These are phyloP conservation scores for Saimiri boliviensis DNA, from an alignment of 2,113 vertebrate species.

Conservation along the genomic window DNA sequence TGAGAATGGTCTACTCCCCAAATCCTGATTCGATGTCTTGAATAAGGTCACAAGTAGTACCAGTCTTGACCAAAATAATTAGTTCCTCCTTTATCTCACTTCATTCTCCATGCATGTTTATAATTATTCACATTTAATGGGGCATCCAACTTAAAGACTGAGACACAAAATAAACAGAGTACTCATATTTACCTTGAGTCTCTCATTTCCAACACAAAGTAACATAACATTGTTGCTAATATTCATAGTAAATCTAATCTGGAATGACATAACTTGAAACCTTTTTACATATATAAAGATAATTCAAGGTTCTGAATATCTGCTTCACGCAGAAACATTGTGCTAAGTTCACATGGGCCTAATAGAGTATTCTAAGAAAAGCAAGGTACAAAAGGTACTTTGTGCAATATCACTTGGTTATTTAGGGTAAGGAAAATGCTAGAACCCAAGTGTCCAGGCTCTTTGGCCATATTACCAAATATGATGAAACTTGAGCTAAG, in stretches of 20 bases:
- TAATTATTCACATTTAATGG: constrained; percentile 36
- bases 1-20: not conserved
- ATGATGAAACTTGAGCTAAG: not conserved
- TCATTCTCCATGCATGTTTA: not conserved
- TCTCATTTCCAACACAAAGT: constrained; percentile 12
- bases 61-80: not conserved
- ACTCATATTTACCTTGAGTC: not conserved
- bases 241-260: not conserved
- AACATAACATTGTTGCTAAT: not conserved
- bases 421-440: not conserved
- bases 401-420: not conserved
- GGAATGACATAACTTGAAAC: not conserved
- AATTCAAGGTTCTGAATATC: not conserved
- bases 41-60: not conserved
- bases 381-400: not conserved
- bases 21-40: not conserved
- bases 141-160: not conserved
- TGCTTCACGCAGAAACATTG: not conserved
- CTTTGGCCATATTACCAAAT: not conserved
- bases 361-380: not conserved
- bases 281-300: not conserved
- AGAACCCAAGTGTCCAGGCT: not conserved
- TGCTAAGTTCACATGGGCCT: not conserved
- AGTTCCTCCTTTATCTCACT: not conserved
- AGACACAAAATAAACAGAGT: not conserved